These are phyloP conservation scores for Drosophila colorata DNA, from an alignment of 2,888 invertebrate species.

Conservation along the genomic window DNA sequence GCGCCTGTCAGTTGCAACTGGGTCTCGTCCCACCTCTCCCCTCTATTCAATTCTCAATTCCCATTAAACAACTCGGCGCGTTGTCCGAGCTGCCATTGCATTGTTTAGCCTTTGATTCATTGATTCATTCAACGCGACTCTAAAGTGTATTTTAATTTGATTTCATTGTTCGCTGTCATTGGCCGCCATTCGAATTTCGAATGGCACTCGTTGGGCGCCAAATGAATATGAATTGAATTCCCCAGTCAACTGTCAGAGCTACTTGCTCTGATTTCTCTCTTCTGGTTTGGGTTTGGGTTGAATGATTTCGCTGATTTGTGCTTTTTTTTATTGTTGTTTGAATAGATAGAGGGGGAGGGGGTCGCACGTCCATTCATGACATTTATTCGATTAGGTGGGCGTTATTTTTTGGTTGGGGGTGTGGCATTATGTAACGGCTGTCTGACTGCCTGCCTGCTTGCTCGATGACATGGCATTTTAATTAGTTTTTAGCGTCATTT, in stretches of 20 bases:
- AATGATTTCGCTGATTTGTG: conserved; percentile 12
- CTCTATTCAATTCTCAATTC: conserved; percentile 2
- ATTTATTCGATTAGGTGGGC: conserved; percentile 73
- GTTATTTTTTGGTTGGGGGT: conserved; percentile 10
- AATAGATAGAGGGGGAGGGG: not conserved
- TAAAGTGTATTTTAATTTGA: conserved; percentile 81
- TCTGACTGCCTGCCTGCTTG: conserved; percentile 5
- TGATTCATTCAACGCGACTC: conserved; percentile 65
- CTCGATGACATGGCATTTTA: conserved; percentile 70
- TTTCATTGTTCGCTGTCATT: conserved; percentile 77
- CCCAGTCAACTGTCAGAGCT: conserved; percentile 1
- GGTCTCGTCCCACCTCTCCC: not conserved
- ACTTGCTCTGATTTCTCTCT: conserved; percentile 16
- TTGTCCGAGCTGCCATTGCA: conserved; percentile 48
- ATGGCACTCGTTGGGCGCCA: conserved; percentile 58
- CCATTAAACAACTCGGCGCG: conserved; percentile 11
- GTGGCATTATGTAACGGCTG: conserved; percentile 11
- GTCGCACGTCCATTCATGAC: conserved; percentile 59
- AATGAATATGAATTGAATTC: conserved; percentile 77
- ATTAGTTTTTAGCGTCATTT: conserved; percentile 69
- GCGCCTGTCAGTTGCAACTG: conserved; percentile 13
- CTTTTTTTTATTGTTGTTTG: conserved; percentile 1
- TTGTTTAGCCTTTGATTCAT: conserved; percentile 80
- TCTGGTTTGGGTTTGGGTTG: not conserved
- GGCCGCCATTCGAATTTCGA: conserved; percentile 20